Evolutionary conservation across 1,140 invertebrate species (phyloP), one percentile per base, ranked within the genome.

Genomic region (Trinorchestia longiramus): DNA sequence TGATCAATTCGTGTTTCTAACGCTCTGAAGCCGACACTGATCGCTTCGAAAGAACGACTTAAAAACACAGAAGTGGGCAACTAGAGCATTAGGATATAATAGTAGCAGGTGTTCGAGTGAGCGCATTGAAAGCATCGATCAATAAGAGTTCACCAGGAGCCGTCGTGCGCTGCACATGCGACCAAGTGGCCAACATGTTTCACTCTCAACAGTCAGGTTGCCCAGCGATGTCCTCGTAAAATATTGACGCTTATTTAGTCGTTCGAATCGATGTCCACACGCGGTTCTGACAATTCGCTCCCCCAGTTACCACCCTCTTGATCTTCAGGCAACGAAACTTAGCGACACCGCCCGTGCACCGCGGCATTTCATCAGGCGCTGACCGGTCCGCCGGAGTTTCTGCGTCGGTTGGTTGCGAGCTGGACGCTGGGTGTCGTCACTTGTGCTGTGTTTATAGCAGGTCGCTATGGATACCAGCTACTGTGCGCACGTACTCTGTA

Each of bases 201-300:
- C 3, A 11, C 88, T 91, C 41, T 15, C 19, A 91, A 91, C 62
- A 77, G 41, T 43, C 88, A 43, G 88, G 41, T 42, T 91, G 88
- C 41, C 88, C 41, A 91, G 88, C 88, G 43, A 91, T 91, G 41
- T 43, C 88, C 88, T 91, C 88, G 41, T 91, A 91, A 44, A 91
- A 91, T 91, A 91, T 91, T 91, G 88, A 91, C 43, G 88, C 43
- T 43, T 43, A 43, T 91, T 91, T 91, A 91, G 88, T 36, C 43
- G 6, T 91, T 42, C 19, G 43, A 91, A 91, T 91, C 88, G 88
- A 91, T 91, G 88, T 43, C 88, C 41, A 41, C 11, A 91, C 19
- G 43, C 88, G 41, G 88, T 91, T 91, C 88, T 91, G 88, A 91
- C 88, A 42, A 42, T 43, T 91, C 41, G 41, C 36, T 91, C 88